Conservation (phyloP, 2,797 vertebrate species). For the Trachurus trachurus region DNA sequence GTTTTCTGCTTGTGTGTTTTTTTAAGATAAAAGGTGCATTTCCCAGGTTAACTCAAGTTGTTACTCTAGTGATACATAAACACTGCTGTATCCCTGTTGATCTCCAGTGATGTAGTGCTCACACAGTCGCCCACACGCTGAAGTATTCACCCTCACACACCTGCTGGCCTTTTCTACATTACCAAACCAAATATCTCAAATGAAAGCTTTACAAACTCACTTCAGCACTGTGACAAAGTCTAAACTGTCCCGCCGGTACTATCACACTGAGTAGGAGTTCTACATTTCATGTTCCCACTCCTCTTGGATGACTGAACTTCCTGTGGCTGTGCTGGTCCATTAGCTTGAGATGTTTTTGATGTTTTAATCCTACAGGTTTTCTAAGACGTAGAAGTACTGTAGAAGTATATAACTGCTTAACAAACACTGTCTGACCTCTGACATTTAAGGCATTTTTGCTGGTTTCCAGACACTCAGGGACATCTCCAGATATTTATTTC, state of each 20-base stretch:
- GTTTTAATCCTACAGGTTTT: not conserved
- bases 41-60: not conserved
- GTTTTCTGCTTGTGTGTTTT: too few relatives aligned
- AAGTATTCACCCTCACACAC: too few relatives aligned
- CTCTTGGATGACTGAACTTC: too few relatives aligned
- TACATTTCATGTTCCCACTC: too few relatives aligned
- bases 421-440: slow-evolving; percentile 8
- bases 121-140: too few relatives aligned
- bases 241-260: too few relatives aligned
- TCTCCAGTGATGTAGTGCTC: not conserved
- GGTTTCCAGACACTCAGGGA: not conserved
- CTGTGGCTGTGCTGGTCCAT: not conserved
- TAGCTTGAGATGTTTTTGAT: not conserved
- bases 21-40: not conserved
- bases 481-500: slow-evolving; percentile 37
- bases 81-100: not conserved
- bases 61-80: not conserved
- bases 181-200: too few relatives aligned
- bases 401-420: too few relatives aligned
- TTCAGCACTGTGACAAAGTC: too few relatives aligned
- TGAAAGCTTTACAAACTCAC: too few relatives aligned
- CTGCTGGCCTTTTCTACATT: too few relatives aligned
- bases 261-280: not conserved
- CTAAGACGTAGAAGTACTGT: not conserved
- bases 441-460: slow-evolving; percentile 21